Base-by-base conservation (phyloP, 2,113 vertebrate species). In the Entomyzon cyanotis region DNA sequence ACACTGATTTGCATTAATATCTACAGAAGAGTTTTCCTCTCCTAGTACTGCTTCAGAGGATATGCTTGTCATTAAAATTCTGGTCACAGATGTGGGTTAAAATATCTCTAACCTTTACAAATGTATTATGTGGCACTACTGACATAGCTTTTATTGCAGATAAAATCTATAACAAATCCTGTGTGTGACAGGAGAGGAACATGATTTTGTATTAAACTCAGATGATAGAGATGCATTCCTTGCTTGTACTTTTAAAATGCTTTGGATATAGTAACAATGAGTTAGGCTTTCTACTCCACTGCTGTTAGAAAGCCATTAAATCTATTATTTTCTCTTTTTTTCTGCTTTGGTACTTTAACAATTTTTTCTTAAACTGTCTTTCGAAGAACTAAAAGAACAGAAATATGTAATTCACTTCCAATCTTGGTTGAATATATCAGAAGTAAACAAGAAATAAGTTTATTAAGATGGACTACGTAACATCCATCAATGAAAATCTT, bases 121-220 rank as follows among this genome's bases (percentile, higher is more conserved):
- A 98, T 97, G 96, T 97, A 96, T 97, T 98, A 95, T 97, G 94
- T 97, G 96, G 91, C 92, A 96, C 93, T 89, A 96, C 80, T 97
- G 96, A 97, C 97, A 97, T 96, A 89, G 93, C 92, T 97, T 97
- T 98, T 97, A 98, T 96, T 97, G 91, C 90, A 97, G 97, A 98
- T 97, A 98, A 98, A 98, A 97, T 97, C 96, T 97, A 96, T 97
- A 96, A 97, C 94, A 97, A 97, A 97, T 98, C 97, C 97, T 97
- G 21, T 90, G 62, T 97, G 94, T 96, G 94, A 97, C 97, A 97
- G 94, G 91, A 96, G 89, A 96, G 91, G 94, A 98, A 97, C 96
- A 97, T 91, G 96, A 96, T 97, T 98, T 96, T 90, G 83, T 96
- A 96, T 98, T 98, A 97, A 97, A 97, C 87, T 97, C 95, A 95